Evolutionary conservation across 1,140 invertebrate species (phyloP), one percentile per base, ranked within the genome.

Genomic region (Melipona quadrifasciata): DNA sequence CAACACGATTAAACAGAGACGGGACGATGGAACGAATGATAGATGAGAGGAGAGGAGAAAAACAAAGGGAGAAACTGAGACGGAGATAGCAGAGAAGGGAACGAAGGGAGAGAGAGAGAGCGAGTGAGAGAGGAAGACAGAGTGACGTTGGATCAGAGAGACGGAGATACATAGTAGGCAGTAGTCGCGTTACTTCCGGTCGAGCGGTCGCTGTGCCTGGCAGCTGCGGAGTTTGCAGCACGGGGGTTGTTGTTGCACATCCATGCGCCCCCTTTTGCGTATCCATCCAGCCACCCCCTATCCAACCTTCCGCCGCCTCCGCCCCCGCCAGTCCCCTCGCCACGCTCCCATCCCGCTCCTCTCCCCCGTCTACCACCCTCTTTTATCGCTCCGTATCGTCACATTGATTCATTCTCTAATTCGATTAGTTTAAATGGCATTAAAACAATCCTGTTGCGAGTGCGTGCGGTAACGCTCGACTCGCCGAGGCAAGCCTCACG

Each of bases 361-460:
- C 65, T 72, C 74, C 75, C 17, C 67, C 21, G 82, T 51, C 12
- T 17, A 64, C 61, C 76, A 51, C 47, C 80, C 82, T 64, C 74
- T 82, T 87, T 90, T 90, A 87, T 90, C 88, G 82, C 88, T 86
- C 86, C 85, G 88, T 90, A 93, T 94, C 93, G 92, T 89, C 93
- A 93, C 93, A 93, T 94, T 92, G 90, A 90, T 93, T 94, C 92
- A 90, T 92, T 93, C 93, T 91, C 92, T 95, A 94, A 95, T 95
- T 95, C 94, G 94, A 95, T 94, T 94, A 94, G 93, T 93, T 94
- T 93, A 94, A 94, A 95, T 94, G 93, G 93, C 93, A 94, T 95
- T 95, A 94, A 94, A 95, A 94, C 93, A 95, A 94, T 94, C 93
- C 93, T 90, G 91, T 94, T 94, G 92, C 90, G 76, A 91, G 84